Base-by-base conservation (phyloP, 2,113 vertebrate genomes). In the Chionodraco myersi region DNA sequence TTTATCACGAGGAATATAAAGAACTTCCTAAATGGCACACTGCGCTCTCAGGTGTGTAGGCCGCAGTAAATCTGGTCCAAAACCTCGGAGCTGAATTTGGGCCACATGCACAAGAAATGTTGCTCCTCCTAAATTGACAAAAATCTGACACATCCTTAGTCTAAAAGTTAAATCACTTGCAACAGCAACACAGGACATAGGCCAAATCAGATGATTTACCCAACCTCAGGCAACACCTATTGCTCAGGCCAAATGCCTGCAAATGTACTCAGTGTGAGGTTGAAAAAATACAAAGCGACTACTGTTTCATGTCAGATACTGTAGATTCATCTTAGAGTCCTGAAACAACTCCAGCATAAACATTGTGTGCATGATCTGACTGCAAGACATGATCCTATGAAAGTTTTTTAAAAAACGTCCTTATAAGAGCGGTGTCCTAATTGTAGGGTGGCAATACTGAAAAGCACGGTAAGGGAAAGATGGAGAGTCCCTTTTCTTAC, bases 271-370 rank as follows among this genome's bases (percentile, higher is more conserved):
- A 79, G 69, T 63, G 71, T 57, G 58, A 88, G 76, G 78, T 79
- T 85, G 88, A 83, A 82, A 71, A 64, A 90, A 89, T 84, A 85
- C 57, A 47, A 14, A 49, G 71, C 8, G 16, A 79, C 86, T 88
- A 85, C 88, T 86, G 89, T 84, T 91, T 86, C 81, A 84, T 75
- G 86, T 91, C 81, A 86, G 52, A 78, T 23, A n/a, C n/a, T n/a
- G n/a, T n/a, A 72, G 80, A 87, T 78, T 86, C 81, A 85, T 88
- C 66, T 63, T 14, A 5, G 45, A 75, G 72, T 71, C 67, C 45
- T 57, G 56, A 30, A 18, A 58, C 13, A 8, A 62, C 62, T 91
- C 91, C 88, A 90, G 85, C 53, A 79, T 77, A 88, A 92, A 87
- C 84, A 86, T 60, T 58, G 82, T 53, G 49, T 18, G 72, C 52